Base-by-base conservation (phyloP, 2,113 vertebrate species). In the Podilymbus podiceps region DNA sequence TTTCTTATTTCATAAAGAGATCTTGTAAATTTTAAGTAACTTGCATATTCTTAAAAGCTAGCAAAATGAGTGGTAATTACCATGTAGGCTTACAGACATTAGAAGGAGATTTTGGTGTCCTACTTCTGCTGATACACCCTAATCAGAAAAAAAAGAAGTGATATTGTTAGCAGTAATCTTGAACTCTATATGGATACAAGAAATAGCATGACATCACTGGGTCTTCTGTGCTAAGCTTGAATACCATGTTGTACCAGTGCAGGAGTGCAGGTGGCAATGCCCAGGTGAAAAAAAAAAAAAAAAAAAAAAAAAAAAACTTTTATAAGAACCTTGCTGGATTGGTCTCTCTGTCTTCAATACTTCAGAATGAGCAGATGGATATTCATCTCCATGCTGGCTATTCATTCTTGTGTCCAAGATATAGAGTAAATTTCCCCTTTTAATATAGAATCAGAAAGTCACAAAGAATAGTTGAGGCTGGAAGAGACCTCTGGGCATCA, bases 21-120 rank as follows among this genome's bases (percentile, higher is more conserved):
- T 9, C 14, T 85, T 93, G 90, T 92, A 87, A 77, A 89, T 77
- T 93, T 75, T 79, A 88, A 79, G 42, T 73, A 86, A 88, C 47
- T 85, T 64, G 25, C 47, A 55, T 63, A 49, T 50, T 72, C 74
- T 85, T 93, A 74, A 89, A 93, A 77, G 17, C 38, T 75, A 74
- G 47, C 12, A 85, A 89, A 87, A 81, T 67, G 56, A 55, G 52
- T 78, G 38, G 27, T 47, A 91, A 93, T 92, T 92, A 56, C 62
- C 15, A 71, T 0, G 3, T 72, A 88, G 38, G 82, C 59, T 85
- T 88, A 72, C 30, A 92, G 62, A 69, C 46, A 69, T 76, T 84
- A 87, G 25, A 22, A 81, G 55, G 23, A 94, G 62, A 71, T 55
- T 71, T 63, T 69, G 19, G 40, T 82, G 42, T 88, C 22, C 20